phyloP scores from a whole-genome alignment of 2,797 vertebrate genomes.

The Numenius phaeopus region DNA sequence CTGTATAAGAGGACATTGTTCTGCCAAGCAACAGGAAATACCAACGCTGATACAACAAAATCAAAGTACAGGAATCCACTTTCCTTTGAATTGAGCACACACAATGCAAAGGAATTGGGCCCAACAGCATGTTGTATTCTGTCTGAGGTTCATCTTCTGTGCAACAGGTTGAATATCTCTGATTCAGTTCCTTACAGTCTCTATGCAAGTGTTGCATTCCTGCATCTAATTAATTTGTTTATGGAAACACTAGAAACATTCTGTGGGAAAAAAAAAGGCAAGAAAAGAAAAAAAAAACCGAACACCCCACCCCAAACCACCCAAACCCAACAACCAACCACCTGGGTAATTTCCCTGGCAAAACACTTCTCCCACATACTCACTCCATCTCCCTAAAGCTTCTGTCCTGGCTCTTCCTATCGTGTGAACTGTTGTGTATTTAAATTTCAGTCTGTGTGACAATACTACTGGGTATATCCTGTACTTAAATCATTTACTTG shows the following conservation, averaged over 20 bases:
- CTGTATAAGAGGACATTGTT: background rate
- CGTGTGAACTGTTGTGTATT: background rate
- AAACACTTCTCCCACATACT: background rate
- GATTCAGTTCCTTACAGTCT: background rate
- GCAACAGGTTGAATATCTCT: background rate
- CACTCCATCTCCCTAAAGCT: background rate
- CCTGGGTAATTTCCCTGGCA: background rate
- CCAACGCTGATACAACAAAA: background rate
- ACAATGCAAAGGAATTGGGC: background rate
- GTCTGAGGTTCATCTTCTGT: background rate
- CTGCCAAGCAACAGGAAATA: background rate
- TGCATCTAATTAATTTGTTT: background rate
- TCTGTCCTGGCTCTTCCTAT: background rate
- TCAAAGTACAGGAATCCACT: background rate
- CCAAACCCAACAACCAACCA: background rate
- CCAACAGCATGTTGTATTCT: accelerated
- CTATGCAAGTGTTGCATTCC: background rate
- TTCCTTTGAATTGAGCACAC: background rate
- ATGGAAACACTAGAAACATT: background rate
- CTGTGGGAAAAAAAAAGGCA: background rate
- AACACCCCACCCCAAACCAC: background rate
- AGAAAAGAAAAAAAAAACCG: background rate
- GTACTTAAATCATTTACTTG: slow-evolving; percentile 6
- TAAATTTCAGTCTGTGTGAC: background rate
- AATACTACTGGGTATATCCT: slow-evolving; percentile 7